Evolutionary conservation across 1,140 invertebrate genomes (phyloP), one percentile per base, ranked within the genome.

Genomic region (Luehdorfia chinensis): DNA sequence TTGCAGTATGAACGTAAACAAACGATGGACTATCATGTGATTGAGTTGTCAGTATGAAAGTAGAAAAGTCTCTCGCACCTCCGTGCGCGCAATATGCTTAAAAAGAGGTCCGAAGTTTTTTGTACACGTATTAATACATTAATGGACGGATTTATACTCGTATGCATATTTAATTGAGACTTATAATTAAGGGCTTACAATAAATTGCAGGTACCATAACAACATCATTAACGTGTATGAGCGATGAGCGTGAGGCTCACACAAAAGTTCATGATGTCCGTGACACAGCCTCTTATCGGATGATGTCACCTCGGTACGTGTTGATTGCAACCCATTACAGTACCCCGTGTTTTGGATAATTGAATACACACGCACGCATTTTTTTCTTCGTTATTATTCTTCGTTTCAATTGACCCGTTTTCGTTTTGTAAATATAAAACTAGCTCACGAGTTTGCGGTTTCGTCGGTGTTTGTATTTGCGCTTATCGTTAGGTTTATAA

Each of bases 301-400:
- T 51, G 51, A 51, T 44, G 52, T 55, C 52, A 51, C 23, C 11
- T 12, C 15, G 31, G n/a, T 30, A 53, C 39, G 46, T 50, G 53
- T 53, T 58, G 46, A 49, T 46, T 30, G 50, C 39, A 25, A 30
- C 46, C 52, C 55, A 57, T 57, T 57, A 49, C 32, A 11, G 19
- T 11, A 28, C 25, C 16, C 34, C 47, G 28, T 49, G 47, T 41
- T 34, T 7, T 12, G 25, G 25, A 27, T 27, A 30, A 30, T 30
- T 30, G 27, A 30, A 30, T 30, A 30, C 8, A 36, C 16, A 9
- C 8, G 9, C 8, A 15, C 8, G 15, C 32, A 36, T 5, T 13
- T 7, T 31, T 2, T 32, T 13, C 5, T 30, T 30, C 27, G 8
- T 9, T 30, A 11, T 34, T 34, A 12, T 36, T 12, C 34, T 21